These are phyloP conservation scores for Macaria liturata DNA, from an alignment of 2,888 invertebrate genomes.

Conservation along the genomic window DNA sequence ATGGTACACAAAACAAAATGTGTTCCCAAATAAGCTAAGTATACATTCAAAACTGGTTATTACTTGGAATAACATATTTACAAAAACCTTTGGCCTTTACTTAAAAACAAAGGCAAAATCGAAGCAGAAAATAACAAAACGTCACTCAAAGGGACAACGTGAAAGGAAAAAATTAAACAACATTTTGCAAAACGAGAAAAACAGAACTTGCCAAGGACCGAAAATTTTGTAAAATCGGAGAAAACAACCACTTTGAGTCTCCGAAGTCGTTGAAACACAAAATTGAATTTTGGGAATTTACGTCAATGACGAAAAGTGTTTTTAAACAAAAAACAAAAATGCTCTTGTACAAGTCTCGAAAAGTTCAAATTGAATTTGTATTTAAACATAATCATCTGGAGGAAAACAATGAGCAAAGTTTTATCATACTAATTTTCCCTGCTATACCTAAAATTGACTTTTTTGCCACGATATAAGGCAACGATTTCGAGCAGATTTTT, in stretches of 20 bases:
- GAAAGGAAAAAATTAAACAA: slow-evolving; percentile 24
- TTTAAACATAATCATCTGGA: no score
- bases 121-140: slow-evolving; percentile 7
- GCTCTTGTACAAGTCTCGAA: slow-evolving; percentile 9
- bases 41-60: no score
- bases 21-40: no score
- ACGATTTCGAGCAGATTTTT: no score
- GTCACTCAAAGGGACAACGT: slow-evolving; percentile 18
- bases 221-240: slow-evolving; percentile 21
- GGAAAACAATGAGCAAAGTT: no score
- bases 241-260: slow-evolving; percentile 20
- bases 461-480: no score
- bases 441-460: no score
- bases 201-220: slow-evolving; percentile 10
- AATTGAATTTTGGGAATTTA: slow-evolving; percentile 26
- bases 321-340: slow-evolving; percentile 13
- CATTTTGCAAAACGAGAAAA: slow-evolving; percentile 16
- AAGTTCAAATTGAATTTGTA: slow-evolving; percentile 13
- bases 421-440: no score
- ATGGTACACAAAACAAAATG: no score
- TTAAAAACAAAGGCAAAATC: slow-evolving; percentile 6
- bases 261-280: slow-evolving; percentile 16
- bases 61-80: no score
- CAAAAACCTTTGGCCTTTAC: no score
- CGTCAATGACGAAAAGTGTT: slow-evolving; percentile 23